These are phyloP conservation scores for Zaprionus taronus DNA, from an alignment of 1,140 invertebrate species.

Conservation along the genomic window DNA sequence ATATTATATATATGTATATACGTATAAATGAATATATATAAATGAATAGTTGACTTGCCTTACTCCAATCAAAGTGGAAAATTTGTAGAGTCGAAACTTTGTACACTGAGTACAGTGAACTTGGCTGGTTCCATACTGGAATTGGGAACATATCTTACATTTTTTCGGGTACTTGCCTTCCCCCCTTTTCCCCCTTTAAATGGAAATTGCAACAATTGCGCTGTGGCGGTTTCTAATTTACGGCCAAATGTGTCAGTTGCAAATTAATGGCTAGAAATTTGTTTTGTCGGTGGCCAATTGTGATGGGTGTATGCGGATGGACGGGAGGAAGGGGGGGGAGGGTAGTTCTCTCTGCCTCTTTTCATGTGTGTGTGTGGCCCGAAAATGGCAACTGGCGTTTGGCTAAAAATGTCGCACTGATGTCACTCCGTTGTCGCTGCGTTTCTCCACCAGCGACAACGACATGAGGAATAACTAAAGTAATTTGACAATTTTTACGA, in stretches of 20 bases:
- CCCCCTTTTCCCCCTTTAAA: no score
- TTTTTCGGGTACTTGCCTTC: no score
- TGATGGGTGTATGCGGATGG: not conserved
- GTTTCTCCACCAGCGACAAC: not conserved
- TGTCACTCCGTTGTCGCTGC: constrained; percentile 50
- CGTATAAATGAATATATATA: no score
- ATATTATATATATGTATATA: no score
- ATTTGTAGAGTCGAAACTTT: no score
- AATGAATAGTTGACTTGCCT: no score
- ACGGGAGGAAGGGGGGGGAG: no score
- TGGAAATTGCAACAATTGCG: constrained; percentile 21
- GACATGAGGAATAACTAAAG: constrained; percentile 6
- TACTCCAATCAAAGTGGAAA: no score
- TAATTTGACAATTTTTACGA: constrained; percentile 50
- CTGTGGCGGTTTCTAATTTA: constrained; percentile 24
- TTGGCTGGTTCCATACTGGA: not conserved
- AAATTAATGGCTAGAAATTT: constrained; percentile 70
- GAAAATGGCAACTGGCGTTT: constrained; percentile 42
- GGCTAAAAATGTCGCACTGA: constrained; percentile 65
- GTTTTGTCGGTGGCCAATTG: constrained; percentile 57
- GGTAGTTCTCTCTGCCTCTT: not conserved
- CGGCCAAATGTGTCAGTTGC: constrained; percentile 65
- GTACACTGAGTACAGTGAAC: not conserved
- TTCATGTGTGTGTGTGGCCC: constrained; percentile 7
- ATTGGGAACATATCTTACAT: not conserved